A percentile compares a stretch with the other conserved stretches of the same genome.
Evolutionary conservation across 2,797 vertebrate genomes (phyloP).

Genomic region (Scarus forsteni): DNA sequence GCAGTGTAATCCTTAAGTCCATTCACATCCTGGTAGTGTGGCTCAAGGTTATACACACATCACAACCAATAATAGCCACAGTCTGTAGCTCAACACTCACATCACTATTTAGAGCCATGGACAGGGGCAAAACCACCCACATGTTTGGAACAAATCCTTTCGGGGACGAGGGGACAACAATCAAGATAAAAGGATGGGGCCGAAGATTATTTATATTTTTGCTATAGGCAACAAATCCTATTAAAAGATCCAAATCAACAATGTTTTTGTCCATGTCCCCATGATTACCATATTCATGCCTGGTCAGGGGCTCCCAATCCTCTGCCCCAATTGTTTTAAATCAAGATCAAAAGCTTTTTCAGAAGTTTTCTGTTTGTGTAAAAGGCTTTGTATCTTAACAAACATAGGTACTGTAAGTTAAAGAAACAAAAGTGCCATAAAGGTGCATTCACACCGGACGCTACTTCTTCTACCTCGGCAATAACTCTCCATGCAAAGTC

Average conservation of each 20-base stretch:
- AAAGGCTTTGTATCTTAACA: no score
- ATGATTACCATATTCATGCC: neutral
- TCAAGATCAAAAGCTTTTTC: neutral
- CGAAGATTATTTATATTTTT: neutral
- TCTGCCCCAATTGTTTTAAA: neutral
- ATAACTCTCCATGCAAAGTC: no score
- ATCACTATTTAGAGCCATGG: constrained; percentile 7
- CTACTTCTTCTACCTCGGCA: no score
- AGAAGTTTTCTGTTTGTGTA: no score
- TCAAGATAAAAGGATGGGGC: neutral
- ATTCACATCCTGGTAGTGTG: constrained; percentile 77
- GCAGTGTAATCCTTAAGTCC: constrained; percentile 77
- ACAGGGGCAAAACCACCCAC: constrained; percentile 21
- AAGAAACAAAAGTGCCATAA: no score
- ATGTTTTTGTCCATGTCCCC: neutral
- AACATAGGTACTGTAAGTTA: no score
- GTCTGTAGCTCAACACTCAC: constrained; percentile 17
- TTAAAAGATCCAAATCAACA: neutral
- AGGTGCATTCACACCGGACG: no score
- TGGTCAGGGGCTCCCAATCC: neutral
- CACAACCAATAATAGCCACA: constrained; percentile 17
- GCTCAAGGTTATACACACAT: constrained; percentile 78
- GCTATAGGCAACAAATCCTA: constrained; percentile 1
- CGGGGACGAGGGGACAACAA: neutral
- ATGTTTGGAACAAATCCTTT: constrained; percentile 15